These are phyloP conservation scores for Protobothrops flavoviridis DNA, from an alignment of 2,113 vertebrate species.

Conservation along the genomic window DNA sequence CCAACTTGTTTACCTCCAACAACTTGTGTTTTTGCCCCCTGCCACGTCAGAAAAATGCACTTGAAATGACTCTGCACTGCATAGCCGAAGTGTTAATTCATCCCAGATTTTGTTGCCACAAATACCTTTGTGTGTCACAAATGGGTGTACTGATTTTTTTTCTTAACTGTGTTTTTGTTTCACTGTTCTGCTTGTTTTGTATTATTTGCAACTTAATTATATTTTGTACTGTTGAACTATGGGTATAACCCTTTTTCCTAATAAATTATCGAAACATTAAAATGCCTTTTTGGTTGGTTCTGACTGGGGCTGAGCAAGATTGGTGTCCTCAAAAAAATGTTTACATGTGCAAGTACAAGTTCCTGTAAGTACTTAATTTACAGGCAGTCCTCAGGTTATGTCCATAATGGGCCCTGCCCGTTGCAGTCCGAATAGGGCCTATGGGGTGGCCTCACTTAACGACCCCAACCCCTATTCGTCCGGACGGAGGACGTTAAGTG, in stretches of 20 bases:
- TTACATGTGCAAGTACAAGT: neutral
- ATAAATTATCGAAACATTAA: conserved; percentile 28
- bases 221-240: conserved; percentile 39
- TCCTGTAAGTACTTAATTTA: neutral
- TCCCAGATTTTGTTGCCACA: neutral
- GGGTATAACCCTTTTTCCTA: conserved; percentile 5
- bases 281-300: neutral
- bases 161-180: neutral
- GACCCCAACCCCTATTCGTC: neutral
- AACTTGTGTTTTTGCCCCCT: conserved; percentile 14
- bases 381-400: neutral
- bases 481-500: neutral
- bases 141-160: neutral
- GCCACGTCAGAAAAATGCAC: neutral
- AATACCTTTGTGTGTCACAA: neutral
- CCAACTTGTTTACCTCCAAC: neutral
- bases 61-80: conserved; percentile 8
- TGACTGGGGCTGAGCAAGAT: neutral
- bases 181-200: conserved; percentile 36
- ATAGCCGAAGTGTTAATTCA: neutral
- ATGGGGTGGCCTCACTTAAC: neutral
- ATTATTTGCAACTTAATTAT: conserved; percentile 26
- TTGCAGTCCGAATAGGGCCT: neutral
- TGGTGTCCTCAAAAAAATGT: too few species aligned
- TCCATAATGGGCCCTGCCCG: too few species aligned